Conservation (phyloP, 2,797 vertebrate species). For the Coranthus polyacanthus region DNA sequence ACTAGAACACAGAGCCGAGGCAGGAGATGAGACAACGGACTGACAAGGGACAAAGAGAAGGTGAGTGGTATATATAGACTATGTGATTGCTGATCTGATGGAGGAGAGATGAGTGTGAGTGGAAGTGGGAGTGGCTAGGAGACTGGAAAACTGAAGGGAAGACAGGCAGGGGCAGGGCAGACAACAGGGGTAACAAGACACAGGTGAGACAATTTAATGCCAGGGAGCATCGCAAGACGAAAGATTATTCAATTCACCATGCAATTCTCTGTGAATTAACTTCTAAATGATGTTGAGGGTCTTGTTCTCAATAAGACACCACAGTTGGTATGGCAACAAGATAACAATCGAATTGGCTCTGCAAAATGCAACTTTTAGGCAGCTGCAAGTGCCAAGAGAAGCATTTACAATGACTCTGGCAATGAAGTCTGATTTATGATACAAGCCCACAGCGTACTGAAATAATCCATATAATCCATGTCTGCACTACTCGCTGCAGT, state of each 20-base stretch:
- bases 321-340: constrained; percentile 36
- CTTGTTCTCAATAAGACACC: neutral
- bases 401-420: constrained; percentile 14
- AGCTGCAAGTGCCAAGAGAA: constrained; percentile 9
- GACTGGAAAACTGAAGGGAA: too few relatives aligned
- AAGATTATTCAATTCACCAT: constrained; percentile 17
- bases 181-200: too few relatives aligned
- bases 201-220: too few relatives aligned
- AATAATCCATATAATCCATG: neutral
- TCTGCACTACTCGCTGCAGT: neutral
- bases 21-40: too few relatives aligned
- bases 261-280: constrained; percentile 2
- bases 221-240: too few relatives aligned
- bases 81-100: too few relatives aligned
- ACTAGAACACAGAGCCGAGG: too few relatives aligned
- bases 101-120: too few relatives aligned
- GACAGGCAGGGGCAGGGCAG: too few relatives aligned
- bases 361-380: neutral
- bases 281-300: constrained; percentile 1
- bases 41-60: too few relatives aligned
- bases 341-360: neutral
- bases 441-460: neutral
- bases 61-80: too few relatives aligned
- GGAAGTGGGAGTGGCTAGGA: too few relatives aligned
- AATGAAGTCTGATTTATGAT: neutral